Percentiles rank a stretch among this genome's conserved stretches.
These are phyloP conservation scores for Drosophila tropicalis DNA, from an alignment of 1,140 invertebrate genomes.

Conservation along the genomic window DNA sequence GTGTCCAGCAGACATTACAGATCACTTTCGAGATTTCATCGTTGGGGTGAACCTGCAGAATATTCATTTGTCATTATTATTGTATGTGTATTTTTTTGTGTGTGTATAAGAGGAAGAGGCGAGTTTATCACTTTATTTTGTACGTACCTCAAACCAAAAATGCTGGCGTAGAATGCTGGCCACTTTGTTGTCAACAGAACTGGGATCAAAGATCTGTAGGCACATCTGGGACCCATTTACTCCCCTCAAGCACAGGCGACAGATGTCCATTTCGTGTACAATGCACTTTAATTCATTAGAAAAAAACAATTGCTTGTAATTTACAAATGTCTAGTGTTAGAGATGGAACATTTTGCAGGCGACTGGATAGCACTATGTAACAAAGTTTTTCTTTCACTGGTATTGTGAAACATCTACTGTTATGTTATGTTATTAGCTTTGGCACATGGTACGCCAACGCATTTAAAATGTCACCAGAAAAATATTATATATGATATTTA, in stretches of 20 bases:
- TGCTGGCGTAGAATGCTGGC: constrained; percentile 71
- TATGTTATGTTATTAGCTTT: no score
- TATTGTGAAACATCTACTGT: no score
- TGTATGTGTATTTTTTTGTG: constrained; percentile 2
- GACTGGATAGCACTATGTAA: constrained; percentile 4
- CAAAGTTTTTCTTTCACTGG: neutral
- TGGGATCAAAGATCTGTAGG: constrained; percentile 62
- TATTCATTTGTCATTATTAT: constrained; percentile 12
- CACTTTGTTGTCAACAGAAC: constrained; percentile 51
- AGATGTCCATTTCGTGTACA: constrained; percentile 69
- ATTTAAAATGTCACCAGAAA: no score
- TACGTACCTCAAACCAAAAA: constrained; percentile 80
- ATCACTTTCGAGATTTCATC: constrained; percentile 73
- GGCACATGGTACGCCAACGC: no score
- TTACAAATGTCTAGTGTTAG: constrained; percentile 45
- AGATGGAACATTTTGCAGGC: constrained; percentile 23
- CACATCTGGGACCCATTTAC: constrained; percentile 69
- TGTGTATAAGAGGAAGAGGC: constrained; percentile 26
- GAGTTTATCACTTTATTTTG: neutral
- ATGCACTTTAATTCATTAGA: constrained; percentile 41
- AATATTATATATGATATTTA: no score
- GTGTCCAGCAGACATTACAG: constrained; percentile 74
- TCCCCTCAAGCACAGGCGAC: constrained; percentile 68
- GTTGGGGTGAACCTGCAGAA: constrained; percentile 53
- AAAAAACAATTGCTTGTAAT: constrained; percentile 38